A percentile compares a stretch with the other conserved stretches of the same genome.
These are phyloP conservation scores for Eurystomus gularis DNA, from an alignment of 2,113 vertebrate genomes.

Conservation along the genomic window DNA sequence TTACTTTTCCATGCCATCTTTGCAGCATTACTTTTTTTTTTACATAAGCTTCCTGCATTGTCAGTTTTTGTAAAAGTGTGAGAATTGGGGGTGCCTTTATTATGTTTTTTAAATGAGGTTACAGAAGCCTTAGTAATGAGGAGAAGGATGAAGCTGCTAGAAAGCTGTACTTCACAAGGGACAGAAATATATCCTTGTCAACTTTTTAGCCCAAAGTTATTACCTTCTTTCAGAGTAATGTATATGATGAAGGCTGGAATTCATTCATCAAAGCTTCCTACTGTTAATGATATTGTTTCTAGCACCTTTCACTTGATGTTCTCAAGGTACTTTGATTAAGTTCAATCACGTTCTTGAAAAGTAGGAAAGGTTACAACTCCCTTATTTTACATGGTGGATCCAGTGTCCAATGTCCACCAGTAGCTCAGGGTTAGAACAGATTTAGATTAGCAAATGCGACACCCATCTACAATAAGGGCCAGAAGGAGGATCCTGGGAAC, in stretches of 20 bases:
- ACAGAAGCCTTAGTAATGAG: neutral
- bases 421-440: neutral
- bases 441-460: neutral
- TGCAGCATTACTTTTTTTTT: neutral
- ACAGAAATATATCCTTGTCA: neutral
- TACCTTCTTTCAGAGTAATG: neutral
- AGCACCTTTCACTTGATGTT: neutral
- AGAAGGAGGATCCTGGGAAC: neutral
- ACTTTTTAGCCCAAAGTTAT: neutral
- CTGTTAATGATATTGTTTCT: neutral
- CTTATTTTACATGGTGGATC: neutral
- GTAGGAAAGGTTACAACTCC: neutral
- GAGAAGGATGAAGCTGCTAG: neutral
- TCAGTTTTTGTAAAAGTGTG: neutral
- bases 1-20: neutral
- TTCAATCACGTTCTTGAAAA: neutral
- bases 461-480: neutral
- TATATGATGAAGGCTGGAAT: neutral
- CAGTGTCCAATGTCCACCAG: neutral
- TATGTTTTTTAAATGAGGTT: neutral
- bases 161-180: neutral
- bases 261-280: neutral
- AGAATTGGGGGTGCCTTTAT: neutral
- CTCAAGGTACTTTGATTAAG: neutral
- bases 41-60: neutral